These are phyloP conservation scores for Rallus limicola DNA, from an alignment of 2,113 vertebrate genomes.

Conservation along the genomic window DNA sequence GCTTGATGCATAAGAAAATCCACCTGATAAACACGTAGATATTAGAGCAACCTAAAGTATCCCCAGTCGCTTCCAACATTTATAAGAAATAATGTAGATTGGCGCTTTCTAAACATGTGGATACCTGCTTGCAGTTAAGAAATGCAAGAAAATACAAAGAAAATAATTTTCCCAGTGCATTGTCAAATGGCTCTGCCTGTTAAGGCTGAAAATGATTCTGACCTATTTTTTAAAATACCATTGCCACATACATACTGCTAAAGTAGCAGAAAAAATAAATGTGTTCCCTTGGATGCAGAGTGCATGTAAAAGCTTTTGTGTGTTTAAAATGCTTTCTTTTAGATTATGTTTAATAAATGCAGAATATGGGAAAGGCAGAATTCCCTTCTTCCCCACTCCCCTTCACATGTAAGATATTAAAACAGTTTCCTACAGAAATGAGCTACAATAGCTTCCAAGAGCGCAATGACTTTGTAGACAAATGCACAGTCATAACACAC, in stretches of 20 bases:
- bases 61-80: neutral
- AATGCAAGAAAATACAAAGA: neutral
- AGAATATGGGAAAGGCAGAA: conserved; percentile 40
- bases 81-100: neutral
- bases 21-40: neutral
- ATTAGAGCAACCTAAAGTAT: neutral
- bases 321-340: conserved; percentile 49
- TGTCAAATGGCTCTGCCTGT: neutral
- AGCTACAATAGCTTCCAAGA: conserved; percentile 56
- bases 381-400: conserved; percentile 43
- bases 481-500: conserved; percentile 43
- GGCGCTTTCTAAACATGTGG: neutral
- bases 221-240: conserved; percentile 38
- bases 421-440: conserved; percentile 52
- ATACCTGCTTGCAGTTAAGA: neutral
- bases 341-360: conserved; percentile 47
- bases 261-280: conserved; percentile 45
- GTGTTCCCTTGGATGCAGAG: conserved; percentile 49
- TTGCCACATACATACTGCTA: neutral
- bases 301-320: conserved; percentile 55
- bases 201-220: conserved; percentile 26
- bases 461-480: conserved; percentile 59
- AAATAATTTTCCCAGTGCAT: neutral
- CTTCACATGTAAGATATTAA: conserved; percentile 47
- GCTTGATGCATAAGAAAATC: neutral